These are phyloP conservation scores for Drosophila equinoxialis DNA, from an alignment of 1,140 invertebrate genomes.

Conservation along the genomic window DNA sequence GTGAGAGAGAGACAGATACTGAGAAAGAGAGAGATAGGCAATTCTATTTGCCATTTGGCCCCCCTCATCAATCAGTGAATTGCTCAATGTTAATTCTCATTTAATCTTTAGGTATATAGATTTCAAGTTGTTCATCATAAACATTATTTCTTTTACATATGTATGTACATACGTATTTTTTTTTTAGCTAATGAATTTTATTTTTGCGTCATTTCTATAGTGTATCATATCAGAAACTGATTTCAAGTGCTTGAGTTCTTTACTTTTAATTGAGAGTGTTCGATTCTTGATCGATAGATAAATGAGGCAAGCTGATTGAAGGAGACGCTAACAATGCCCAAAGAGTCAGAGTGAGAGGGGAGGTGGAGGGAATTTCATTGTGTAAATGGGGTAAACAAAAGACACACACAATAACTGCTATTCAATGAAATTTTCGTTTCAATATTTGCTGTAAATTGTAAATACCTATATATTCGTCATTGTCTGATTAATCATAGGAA, in stretches of 20 bases:
- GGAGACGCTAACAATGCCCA: slow-evolving; percentile 32
- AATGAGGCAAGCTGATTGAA: slow-evolving; percentile 24
- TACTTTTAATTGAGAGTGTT: slow-evolving; percentile 33
- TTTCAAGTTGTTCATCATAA: slow-evolving; percentile 42
- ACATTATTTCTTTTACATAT: neutral
- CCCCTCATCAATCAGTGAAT: slow-evolving; percentile 39
- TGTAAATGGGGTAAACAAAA: slow-evolving; percentile 6
- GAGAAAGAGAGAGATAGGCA: neutral
- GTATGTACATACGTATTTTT: neutral
- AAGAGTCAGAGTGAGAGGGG: slow-evolving; percentile 7
- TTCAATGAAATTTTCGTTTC: slow-evolving; percentile 19
- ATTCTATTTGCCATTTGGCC: slow-evolving; percentile 27
- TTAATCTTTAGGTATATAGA: slow-evolving; percentile 37
- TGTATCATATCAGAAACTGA: slow-evolving; percentile 47
- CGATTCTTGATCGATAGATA: slow-evolving; percentile 14
- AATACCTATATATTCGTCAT: slow-evolving; percentile 37
- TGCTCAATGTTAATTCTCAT: slow-evolving; percentile 48
- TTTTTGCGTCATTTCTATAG: slow-evolving; percentile 44
- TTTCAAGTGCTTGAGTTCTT: slow-evolving; percentile 24
- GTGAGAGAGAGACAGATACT: slow-evolving; percentile 3
- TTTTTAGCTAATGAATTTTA: slow-evolving; percentile 50
- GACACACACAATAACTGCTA: slow-evolving; percentile 31
- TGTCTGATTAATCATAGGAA: slow-evolving; percentile 32
- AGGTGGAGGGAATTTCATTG: slow-evolving; percentile 18
- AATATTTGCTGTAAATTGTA: slow-evolving; percentile 5